These are phyloP conservation scores for Vespertilio murinus DNA, from an alignment of 2,797 vertebrate genomes.

Conservation along the genomic window DNA sequence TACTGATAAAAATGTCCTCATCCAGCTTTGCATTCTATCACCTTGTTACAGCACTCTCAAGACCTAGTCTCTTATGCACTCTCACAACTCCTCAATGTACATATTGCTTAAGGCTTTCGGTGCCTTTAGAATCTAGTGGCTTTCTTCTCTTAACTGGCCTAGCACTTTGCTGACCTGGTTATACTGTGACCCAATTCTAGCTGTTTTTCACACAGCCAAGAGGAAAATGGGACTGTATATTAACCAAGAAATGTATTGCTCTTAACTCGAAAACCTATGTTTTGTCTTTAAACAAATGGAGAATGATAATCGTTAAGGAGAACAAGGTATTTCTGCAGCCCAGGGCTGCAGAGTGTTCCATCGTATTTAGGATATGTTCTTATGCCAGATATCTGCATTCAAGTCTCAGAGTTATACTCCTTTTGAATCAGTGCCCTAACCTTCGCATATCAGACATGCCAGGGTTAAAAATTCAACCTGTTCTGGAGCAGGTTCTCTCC, in stretches of 20 bases:
- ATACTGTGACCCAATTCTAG: not conserved
- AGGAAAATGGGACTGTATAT: not conserved
- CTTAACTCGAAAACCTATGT: not conserved
- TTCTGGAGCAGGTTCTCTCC: not conserved
- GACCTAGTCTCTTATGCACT: not conserved
- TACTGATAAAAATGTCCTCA: not conserved
- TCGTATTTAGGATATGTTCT: not conserved
- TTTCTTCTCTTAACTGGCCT: not conserved
- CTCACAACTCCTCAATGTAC: not conserved
- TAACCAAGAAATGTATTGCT: not conserved
- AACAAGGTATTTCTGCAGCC: not conserved
- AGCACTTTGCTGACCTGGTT: not conserved
- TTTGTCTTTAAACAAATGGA: not conserved
- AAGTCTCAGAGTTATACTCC: not conserved
- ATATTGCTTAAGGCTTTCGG: not conserved
- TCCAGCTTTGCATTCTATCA: not conserved
- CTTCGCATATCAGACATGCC: not conserved
- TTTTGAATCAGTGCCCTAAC: not conserved
- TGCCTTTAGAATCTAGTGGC: not conserved
- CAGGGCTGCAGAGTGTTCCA: not conserved
- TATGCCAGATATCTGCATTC: not conserved
- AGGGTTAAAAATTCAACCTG: not conserved
- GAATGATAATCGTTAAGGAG: not conserved
- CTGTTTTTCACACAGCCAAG: not conserved
- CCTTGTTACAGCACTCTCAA: not conserved